Base-by-base conservation (phyloP, 2,888 invertebrate genomes). In the Callyntrura guangdongensis region DNA sequence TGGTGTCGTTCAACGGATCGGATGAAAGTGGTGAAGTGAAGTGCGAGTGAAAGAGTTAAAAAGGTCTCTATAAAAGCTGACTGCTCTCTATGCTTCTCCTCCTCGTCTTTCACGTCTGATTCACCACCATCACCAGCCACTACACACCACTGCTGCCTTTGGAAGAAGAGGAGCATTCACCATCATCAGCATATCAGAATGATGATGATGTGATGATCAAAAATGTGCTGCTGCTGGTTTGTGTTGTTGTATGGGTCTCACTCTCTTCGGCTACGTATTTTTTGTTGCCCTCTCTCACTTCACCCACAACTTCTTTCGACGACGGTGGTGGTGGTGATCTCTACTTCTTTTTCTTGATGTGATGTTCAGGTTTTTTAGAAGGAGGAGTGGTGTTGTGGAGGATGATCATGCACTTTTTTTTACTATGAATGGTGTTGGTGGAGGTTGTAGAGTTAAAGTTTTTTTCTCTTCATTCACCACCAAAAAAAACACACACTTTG, bases 31-130 rank as follows among this genome's bases (percentile, higher is more conserved):
- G 92, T 83, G 87, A 82, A 86, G 86, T 86, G 85, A 69, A 72
- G 72, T 72, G 72, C 72, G 72, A 92, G 92, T 92, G 90, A 92
- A 92, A 92, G 92, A 92, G 92, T 92, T 92, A 91, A 88, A 86
- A 67, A 72, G 72, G 72, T 72, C 69, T 72, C 72, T 72, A 67
- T 67, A 67, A 67, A 67, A 61, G 64, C 83, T 69, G 49, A 79
- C 79, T 90, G 72, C 86, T 53, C 84, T 59, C 36, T 36, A 36
- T 36, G 25, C 72, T 47, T 61, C 61, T 81, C 56, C 8, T 5
- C 56, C 8, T 5, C 1, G 14, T 45, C 74, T 74, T 25, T 3
- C 22, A 45, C 11, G 22, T 64, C 64, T 61, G 74, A 79, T 89
- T 89, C 89, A 90, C 87, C 81, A 87, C 53, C 49, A 83, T 61